A percentile compares a stretch with the other conserved stretches of the same genome.
These are phyloP conservation scores for Saxicola maurus DNA, from an alignment of 2,797 vertebrate genomes.

Conservation along the genomic window DNA sequence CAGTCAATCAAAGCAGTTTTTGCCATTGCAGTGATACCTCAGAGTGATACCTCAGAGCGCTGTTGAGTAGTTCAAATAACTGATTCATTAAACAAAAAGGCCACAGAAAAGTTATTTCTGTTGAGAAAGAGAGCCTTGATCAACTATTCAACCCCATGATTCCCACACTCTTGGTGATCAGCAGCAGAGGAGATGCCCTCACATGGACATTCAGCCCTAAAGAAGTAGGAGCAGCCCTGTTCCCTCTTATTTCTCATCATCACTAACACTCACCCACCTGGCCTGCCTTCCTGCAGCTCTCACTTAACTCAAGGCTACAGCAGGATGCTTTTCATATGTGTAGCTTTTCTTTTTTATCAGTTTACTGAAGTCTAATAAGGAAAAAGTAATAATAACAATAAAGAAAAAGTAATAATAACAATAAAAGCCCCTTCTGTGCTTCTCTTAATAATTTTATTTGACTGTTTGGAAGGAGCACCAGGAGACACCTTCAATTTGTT, in stretches of 20 bases:
- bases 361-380: neutral
- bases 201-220: neutral
- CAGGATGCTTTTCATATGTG: accelerated
- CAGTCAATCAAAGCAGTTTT: neutral
- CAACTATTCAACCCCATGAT: neutral
- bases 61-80: neutral
- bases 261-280: accelerated
- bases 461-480: neutral
- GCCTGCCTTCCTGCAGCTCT: neutral
- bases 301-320: neutral
- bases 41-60: accelerated
- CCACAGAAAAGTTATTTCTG: neutral
- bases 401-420: neutral
- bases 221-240: neutral
- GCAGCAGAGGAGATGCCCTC: neutral
- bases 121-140: neutral
- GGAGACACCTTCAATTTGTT: neutral
- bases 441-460: neutral
- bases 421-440: neutral
- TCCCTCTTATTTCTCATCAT: neutral
- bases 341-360: neutral
- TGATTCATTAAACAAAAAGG: neutral
- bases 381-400: neutral
- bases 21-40: neutral
- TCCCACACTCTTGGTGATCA: neutral